These are phyloP conservation scores for Drosophila lacertosa DNA, from an alignment of 1,140 invertebrate genomes.

Conservation along the genomic window DNA sequence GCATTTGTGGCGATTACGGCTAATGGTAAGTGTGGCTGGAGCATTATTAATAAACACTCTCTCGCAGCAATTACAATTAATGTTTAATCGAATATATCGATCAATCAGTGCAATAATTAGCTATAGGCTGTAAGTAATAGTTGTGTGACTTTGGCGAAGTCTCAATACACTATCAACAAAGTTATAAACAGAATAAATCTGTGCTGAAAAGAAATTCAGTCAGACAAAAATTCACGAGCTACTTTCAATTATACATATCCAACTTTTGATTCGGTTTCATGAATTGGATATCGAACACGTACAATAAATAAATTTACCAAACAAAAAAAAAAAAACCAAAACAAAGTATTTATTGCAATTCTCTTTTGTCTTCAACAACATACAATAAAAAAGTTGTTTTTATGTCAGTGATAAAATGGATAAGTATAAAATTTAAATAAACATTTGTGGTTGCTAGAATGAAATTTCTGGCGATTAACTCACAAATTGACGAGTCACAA, in stretches of 20 bases:
- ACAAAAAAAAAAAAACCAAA: not conserved
- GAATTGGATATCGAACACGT: not conserved
- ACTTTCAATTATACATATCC: not conserved
- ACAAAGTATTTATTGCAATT: not conserved
- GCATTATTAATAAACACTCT: constrained; percentile 9
- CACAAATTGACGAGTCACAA: not conserved
- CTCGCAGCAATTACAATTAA: not conserved
- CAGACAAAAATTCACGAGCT: no score
- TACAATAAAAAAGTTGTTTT: not conserved
- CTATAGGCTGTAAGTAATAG: not conserved
- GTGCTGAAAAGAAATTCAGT: no score
- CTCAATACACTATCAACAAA: no score
- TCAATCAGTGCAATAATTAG: not conserved
- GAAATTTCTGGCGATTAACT: not conserved
- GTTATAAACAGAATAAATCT: no score
- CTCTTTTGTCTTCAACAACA: not conserved
- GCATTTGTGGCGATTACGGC: constrained; percentile 9
- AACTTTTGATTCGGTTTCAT: not conserved
- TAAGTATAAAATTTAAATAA: not conserved
- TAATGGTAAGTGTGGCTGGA: not conserved
- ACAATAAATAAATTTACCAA: not conserved
- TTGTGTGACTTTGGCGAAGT: no score
- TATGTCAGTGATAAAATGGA: not conserved
- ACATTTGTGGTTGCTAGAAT: not conserved
- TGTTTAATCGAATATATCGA: not conserved